A percentile compares a stretch with the other conserved stretches of the same genome.
Evolutionary conservation across 2,113 vertebrate genomes (phyloP).

Genomic region (Nesogale talazaci): DNA sequence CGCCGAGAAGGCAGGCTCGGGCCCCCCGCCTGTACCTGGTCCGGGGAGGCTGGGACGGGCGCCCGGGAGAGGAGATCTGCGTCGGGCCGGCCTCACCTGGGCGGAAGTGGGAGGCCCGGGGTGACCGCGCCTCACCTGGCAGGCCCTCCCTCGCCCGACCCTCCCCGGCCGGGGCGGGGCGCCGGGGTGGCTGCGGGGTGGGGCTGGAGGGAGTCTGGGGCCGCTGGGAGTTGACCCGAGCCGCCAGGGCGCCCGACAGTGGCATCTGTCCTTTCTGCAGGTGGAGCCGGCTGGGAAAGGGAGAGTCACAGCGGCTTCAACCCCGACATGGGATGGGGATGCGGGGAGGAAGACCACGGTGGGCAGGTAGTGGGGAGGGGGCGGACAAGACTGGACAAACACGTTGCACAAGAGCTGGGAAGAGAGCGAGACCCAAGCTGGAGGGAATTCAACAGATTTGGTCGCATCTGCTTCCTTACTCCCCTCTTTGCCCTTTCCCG

Average conservation of each 20-base stretch:
- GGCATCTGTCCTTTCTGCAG: not conserved
- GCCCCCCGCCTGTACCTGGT: conserved; percentile 65
- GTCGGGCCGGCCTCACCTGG: conserved; percentile 65
- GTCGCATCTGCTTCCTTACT: too few species aligned
- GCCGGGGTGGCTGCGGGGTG: not conserved
- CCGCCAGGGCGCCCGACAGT: fast-evolving
- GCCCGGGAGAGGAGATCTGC: not conserved
- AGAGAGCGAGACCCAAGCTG: not conserved
- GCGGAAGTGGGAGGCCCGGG: conserved; percentile 67
- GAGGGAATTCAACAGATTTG: not conserved
- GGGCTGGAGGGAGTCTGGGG: not conserved
- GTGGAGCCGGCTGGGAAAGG: not conserved
- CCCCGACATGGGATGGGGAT: too few species aligned
- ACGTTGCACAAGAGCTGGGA: not conserved
- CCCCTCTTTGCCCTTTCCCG: not conserved
- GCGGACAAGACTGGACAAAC: not conserved
- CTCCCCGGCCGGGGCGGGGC: conserved; percentile 61
- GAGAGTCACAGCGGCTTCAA: not conserved
- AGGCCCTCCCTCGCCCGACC: conserved; percentile 51
- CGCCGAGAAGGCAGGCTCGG: not conserved
- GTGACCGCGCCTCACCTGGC: conserved; percentile 74
- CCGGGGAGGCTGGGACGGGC: not conserved
- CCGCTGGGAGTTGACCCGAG: not conserved
- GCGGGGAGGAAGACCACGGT: not conserved
- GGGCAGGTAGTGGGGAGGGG: not conserved